These are phyloP conservation scores for Dermatemys mawii DNA, from an alignment of 2,113 vertebrate species.

Conservation along the genomic window DNA sequence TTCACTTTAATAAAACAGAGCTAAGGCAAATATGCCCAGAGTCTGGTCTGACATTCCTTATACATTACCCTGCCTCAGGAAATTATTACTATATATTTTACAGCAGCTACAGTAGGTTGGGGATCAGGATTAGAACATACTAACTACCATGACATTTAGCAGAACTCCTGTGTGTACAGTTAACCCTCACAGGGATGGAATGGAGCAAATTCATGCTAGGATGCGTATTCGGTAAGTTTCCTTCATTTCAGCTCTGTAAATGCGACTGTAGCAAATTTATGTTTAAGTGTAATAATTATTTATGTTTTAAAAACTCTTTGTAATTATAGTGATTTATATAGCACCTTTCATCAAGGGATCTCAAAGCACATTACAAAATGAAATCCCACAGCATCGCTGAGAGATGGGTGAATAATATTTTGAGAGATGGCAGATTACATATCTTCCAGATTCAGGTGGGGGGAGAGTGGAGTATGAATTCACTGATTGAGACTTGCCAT, in stretches of 20 bases:
- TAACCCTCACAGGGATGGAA: constrained; percentile 70
- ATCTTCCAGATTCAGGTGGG: neutral
- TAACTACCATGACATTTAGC: constrained; percentile 87
- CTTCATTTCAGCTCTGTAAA: neutral
- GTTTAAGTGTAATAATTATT: neutral
- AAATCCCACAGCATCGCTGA: neutral
- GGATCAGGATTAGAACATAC: constrained; percentile 85
- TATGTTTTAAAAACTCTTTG: neutral
- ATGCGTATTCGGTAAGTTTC: neutral
- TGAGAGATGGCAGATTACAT: neutral
- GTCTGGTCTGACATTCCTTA: constrained; percentile 85
- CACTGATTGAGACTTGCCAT: neutral
- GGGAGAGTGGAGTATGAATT: neutral
- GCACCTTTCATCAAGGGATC: neutral
- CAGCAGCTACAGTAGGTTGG: constrained; percentile 83
- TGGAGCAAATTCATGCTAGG: constrained; percentile 48
- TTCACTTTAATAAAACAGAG: constrained; percentile 87
- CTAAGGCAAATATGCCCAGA: constrained; percentile 85
- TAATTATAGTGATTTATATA: neutral
- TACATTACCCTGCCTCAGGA: constrained; percentile 87
- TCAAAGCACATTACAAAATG: neutral
- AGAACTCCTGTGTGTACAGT: constrained; percentile 78
- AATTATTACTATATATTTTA: constrained; percentile 91
- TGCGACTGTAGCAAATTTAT: neutral
- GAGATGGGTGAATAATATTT: neutral